Evolutionary conservation across 1,140 invertebrate genomes (phyloP).

Genomic region (Drosophila sulfurigaster): DNA sequence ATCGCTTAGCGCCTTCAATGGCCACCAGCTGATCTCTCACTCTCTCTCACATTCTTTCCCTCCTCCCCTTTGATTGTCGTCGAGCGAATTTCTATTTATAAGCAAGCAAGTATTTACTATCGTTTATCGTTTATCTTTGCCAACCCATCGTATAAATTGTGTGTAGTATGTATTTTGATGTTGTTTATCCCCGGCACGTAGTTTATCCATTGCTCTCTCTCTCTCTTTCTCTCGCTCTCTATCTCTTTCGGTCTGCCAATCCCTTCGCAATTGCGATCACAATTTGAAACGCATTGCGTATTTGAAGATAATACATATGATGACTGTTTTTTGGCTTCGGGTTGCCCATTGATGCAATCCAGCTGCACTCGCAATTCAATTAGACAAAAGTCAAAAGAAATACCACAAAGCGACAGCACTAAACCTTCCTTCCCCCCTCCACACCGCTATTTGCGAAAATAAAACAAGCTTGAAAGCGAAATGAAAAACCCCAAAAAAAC

Average conservation of each 20-base stretch:
- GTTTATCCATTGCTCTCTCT: constrained; percentile 14
- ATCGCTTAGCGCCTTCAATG: constrained; percentile 58
- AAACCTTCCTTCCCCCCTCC: neutral
- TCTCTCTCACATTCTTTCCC: neutral
- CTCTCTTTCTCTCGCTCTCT: neutral
- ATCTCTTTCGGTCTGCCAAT: neutral
- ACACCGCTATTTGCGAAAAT: neutral
- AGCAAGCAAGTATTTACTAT: constrained; percentile 15
- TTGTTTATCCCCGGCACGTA: constrained; percentile 42
- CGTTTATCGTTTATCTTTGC: constrained; percentile 13
- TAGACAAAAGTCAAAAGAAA: constrained; percentile 19
- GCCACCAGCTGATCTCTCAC: constrained; percentile 19
- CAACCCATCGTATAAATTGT: constrained; percentile 3
- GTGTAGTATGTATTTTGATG: constrained; percentile 17
- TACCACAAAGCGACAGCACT: neutral
- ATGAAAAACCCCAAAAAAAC: neutral
- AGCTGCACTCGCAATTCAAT: constrained; percentile 52
- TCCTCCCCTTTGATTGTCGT: neutral
- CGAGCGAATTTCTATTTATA: constrained; percentile 21
- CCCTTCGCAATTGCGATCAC: neutral
- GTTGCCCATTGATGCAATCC: constrained; percentile 43
- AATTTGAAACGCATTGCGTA: constrained; percentile 6
- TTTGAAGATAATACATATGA: constrained; percentile 2
- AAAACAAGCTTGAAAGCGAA: constrained; percentile 6
- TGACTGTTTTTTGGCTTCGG: constrained; percentile 18